Evolutionary conservation across 1,140 invertebrate species (phyloP).

Genomic region (Hycleus phaleratus): DNA sequence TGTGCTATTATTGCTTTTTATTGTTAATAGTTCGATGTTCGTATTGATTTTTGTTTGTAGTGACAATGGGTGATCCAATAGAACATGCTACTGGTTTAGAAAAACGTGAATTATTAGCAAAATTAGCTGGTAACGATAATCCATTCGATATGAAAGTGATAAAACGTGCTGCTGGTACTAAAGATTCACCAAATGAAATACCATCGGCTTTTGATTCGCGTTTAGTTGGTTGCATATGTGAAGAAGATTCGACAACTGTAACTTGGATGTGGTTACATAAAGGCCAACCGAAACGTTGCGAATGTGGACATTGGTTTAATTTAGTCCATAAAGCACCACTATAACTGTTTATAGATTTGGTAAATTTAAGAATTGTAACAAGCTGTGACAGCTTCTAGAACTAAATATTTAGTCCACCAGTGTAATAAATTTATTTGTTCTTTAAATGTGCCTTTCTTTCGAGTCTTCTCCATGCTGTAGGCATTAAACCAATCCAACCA

Average conservation of each 20-base stretch:
- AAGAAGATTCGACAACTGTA: conserved; percentile 80
- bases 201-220: conserved; percentile 82
- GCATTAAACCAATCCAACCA: no score
- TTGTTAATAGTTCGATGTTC: background rate
- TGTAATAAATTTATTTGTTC: no score
- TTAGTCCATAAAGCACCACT: conserved; percentile 63
- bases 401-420: no score
- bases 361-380: no score
- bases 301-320: conserved; percentile 96
- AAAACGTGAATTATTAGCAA: conserved; percentile 78
- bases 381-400: no score
- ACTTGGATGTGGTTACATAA: conserved; percentile 92
- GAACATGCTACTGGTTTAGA: conserved; percentile 91
- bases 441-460: no score
- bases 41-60: conserved; percentile 17
- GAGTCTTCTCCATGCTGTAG: no score
- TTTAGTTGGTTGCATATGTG: conserved; percentile 93
- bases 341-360: conserved; percentile 40
- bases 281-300: conserved; percentile 82
- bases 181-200: conserved; percentile 79
- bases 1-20: background rate
- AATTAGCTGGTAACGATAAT: conserved; percentile 80
- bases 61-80: conserved; percentile 73
- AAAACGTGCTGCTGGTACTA: conserved; percentile 73
- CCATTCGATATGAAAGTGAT: conserved; percentile 79